Evolutionary conservation across 2,113 vertebrate species (phyloP).

Genomic region (Nothocercus julius): DNA sequence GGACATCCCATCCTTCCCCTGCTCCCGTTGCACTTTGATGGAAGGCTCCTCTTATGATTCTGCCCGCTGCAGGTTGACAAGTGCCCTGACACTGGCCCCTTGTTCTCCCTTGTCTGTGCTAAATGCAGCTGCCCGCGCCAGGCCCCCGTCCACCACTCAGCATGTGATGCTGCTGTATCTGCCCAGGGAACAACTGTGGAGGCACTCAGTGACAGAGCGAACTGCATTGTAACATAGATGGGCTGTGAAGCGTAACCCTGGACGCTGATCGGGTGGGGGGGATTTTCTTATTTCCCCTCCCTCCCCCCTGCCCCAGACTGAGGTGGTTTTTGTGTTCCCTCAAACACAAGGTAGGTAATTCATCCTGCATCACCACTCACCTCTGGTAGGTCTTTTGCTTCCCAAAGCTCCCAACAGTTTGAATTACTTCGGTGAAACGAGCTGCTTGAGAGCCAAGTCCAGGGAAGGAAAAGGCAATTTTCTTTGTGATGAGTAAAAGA

Average conservation of each 20-base stretch:
- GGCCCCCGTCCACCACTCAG: not conserved
- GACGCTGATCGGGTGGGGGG: not conserved
- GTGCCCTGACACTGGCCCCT: slow-evolving; percentile 18
- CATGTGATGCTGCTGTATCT: not conserved
- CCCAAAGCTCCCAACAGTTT: not conserved
- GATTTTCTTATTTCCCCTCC: not conserved
- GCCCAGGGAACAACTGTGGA: not conserved
- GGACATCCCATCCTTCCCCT: not conserved
- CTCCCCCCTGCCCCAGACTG: not conserved
- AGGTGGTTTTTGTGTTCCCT: not conserved
- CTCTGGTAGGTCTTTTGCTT: not conserved
- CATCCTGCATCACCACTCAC: not conserved
- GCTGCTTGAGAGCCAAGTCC: not conserved
- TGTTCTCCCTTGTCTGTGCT: not conserved
- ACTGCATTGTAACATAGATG: not conserved
- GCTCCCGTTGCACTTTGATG: not conserved
- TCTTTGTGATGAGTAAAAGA: not conserved
- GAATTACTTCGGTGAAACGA: not conserved
- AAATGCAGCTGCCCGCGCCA: not conserved
- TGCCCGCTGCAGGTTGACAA: not conserved
- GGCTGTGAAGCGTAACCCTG: accelerated
- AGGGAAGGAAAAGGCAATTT: not conserved
- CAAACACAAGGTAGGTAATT: accelerated
- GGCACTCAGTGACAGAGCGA: not conserved
- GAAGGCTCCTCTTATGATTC: slow-evolving; percentile 16